Base-by-base conservation (phyloP, 2,113 vertebrate genomes). In the Chaetodon trifascialis region DNA sequence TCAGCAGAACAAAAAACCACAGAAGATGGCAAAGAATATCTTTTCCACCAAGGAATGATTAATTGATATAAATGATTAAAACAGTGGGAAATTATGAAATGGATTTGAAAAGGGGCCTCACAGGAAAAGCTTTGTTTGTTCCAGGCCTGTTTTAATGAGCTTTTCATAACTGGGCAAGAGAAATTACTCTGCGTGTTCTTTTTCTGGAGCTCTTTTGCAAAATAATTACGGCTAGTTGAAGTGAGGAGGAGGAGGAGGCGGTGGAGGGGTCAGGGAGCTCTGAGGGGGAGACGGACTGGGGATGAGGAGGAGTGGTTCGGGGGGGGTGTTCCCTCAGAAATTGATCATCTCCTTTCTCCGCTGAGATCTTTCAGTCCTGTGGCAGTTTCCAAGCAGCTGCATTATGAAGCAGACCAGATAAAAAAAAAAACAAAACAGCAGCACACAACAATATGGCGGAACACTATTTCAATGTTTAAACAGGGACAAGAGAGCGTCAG, bases 41-140 rank as follows among this genome's bases (percentile, higher is more conserved):
- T 95, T 98, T 96, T 96, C 96, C 97, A 97, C 96, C 96, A 97
- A 97, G 97, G 97, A 97, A 97, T 97, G 97, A 99, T 99, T 99
- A 99, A 98, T 99, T 99, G 97, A 98, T 98, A 97, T 97, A 97
- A 98, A 98, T 97, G 96, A 98, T 98, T 98, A 97, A 98, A 95
- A 95, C 94, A 97, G 95, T 95, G 96, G 96, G 96, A 97, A 95
- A 97, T 96, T 97, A 97, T 94, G 95, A 96, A 97, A 95, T 95
- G 97, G 95, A 95, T 97, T 97, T 98, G 96, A 97, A 98, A 97
- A 95, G 96, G 94, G 95, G 96, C 96, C 97, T 98, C 97, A 93
- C 91, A 97, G 97, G 97, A 96, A 94, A 91, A 95, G 95, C 97
- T 97, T 98, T 99, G 97, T 99, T 99, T 99, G 97, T 97, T 97